Evolutionary conservation across 2,113 vertebrate species (phyloP).

Genomic region (Acrocephalus kingi): DNA sequence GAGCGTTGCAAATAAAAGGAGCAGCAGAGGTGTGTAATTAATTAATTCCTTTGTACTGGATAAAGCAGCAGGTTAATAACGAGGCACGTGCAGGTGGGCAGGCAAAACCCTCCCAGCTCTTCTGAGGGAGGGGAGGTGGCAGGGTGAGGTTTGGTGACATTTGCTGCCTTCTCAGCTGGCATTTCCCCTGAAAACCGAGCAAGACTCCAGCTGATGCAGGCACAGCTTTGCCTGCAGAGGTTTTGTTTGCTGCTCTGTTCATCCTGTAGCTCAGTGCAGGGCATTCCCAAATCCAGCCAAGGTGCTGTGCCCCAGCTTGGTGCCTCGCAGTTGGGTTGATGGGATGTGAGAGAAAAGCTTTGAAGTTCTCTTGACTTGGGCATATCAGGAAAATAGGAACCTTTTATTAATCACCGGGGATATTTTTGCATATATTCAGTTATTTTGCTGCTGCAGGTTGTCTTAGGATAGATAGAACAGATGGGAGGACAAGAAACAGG

Average conservation of each 20-base stretch:
- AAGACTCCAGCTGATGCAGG: background rate
- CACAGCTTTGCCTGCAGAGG: background rate
- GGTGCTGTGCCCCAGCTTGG: background rate
- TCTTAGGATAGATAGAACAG: background rate
- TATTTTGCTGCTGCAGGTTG: background rate
- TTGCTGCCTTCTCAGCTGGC: background rate
- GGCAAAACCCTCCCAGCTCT: background rate
- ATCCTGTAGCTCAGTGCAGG: background rate
- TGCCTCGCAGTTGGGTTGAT: background rate
- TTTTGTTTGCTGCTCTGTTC: background rate
- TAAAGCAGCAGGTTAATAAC: background rate
- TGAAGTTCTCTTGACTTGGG: background rate
- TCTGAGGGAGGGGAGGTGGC: background rate
- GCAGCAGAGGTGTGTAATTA: background rate
- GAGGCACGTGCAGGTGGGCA: background rate
- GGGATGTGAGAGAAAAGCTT: background rate
- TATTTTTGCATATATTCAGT: background rate
- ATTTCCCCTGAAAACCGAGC: background rate
- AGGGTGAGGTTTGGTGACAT: fast-evolving
- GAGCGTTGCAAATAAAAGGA: background rate
- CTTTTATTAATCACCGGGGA: background rate
- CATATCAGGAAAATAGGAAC: background rate
- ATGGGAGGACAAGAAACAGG: background rate
- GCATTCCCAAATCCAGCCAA: background rate
- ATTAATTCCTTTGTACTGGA: background rate